Evolutionary conservation across 2,113 vertebrate species (phyloP).

Genomic region (Cyprinus carpio): DNA sequence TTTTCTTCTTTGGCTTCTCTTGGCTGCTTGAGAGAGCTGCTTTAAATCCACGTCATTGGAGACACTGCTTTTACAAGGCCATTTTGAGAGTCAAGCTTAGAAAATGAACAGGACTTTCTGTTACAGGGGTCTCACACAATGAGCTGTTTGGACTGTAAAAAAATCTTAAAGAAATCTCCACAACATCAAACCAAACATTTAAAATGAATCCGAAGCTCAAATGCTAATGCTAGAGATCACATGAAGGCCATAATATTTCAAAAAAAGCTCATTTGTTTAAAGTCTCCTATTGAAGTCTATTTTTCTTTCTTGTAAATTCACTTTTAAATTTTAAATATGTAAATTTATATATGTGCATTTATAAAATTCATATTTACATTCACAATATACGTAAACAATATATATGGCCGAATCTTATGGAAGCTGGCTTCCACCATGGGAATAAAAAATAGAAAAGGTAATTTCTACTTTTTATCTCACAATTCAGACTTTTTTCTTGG

Average conservation of each 20-base stretch:
- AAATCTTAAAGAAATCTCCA: constrained; percentile 6
- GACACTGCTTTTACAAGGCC: constrained; percentile 17
- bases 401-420: not conserved
- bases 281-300: not conserved
- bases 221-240: not conserved
- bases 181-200: not conserved
- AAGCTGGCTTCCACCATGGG: not conserved
- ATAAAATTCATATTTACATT: no score
- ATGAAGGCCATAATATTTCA: no score
- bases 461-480: not conserved
- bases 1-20: constrained; percentile 34
- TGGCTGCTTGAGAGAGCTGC: not conserved
- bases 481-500: no score
- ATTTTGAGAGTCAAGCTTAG: constrained; percentile 23
- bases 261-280: no score
- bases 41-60: constrained; percentile 27
- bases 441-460: no score
- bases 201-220: not conserved
- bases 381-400: not conserved
- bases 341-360: no score
- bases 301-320: not conserved
- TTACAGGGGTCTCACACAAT: constrained; percentile 24
- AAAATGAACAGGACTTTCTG: constrained; percentile 13
- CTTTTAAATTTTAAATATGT: not conserved
- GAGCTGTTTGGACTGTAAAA: constrained; percentile 18